A percentile compares a stretch with the other conserved stretches of the same genome.
Conservation (phyloP, 2,888 invertebrate species). For the Tipula vernalis region DNA sequence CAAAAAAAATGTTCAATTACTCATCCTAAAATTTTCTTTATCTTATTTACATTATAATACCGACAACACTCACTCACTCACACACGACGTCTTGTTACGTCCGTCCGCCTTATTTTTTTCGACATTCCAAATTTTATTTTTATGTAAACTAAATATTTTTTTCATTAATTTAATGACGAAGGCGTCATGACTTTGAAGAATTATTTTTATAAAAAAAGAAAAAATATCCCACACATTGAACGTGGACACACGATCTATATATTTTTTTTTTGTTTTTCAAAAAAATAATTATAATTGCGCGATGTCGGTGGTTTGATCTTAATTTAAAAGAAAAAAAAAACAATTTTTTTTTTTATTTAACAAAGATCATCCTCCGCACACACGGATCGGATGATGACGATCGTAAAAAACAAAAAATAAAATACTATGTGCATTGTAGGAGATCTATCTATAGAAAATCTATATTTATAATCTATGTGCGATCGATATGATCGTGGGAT, state of each 20-base stretch:
- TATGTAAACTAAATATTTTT: not conserved
- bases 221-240: not conserved
- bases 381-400: not conserved
- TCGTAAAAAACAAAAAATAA: not conserved
- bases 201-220: not conserved
- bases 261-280: not conserved
- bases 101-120: not conserved
- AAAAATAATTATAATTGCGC: not conserved
- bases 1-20: not conserved
- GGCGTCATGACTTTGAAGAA: slow-evolving; percentile 4
- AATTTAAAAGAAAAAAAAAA: not conserved
- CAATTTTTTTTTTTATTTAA: not conserved
- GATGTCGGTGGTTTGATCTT: not conserved
- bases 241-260: not conserved
- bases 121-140: not conserved
- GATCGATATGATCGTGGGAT: slow-evolving; percentile 4
- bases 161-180: not conserved
- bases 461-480: not conserved
- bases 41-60: not conserved
- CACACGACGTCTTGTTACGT: not conserved
- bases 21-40: not conserved
- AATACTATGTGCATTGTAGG: not conserved
- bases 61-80: not conserved
- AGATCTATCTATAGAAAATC: not conserved
- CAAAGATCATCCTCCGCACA: not conserved